These are phyloP conservation scores for Mus pahari DNA, from an alignment of 2,113 vertebrate genomes.

Conservation along the genomic window DNA sequence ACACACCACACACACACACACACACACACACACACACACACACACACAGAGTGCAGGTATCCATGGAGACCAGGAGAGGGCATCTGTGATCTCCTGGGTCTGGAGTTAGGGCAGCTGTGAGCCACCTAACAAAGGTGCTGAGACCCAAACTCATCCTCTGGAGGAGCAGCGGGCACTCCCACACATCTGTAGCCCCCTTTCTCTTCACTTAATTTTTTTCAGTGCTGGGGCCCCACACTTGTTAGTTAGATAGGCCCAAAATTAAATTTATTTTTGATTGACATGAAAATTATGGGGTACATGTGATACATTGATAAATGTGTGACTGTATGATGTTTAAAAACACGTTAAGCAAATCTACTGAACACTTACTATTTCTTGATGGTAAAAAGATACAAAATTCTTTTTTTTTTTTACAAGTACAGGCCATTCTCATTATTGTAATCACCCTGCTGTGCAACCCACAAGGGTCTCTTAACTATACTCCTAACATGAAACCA, in stretches of 20 bases:
- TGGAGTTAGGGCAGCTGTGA: neutral
- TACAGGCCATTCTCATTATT: neutral
- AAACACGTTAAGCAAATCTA: neutral
- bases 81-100: neutral
- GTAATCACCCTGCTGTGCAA: neutral
- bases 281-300: neutral
- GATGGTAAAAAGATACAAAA: neutral
- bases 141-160: neutral
- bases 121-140: neutral
- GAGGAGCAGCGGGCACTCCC: neutral
- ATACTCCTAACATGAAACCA: neutral
- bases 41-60: neutral
- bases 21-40: too few relatives aligned
- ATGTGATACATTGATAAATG: neutral
- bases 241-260: neutral
- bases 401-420: neutral
- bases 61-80: neutral
- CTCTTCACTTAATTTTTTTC: neutral
- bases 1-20: too few relatives aligned
- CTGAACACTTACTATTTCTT: neutral
- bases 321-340: neutral
- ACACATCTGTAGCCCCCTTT: too few relatives aligned
- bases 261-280: slow-evolving; percentile 16
- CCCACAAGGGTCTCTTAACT: neutral
- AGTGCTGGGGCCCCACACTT: too few relatives aligned